Base-by-base conservation (phyloP, 2,797 vertebrate species). In the Falco cherrug region DNA sequence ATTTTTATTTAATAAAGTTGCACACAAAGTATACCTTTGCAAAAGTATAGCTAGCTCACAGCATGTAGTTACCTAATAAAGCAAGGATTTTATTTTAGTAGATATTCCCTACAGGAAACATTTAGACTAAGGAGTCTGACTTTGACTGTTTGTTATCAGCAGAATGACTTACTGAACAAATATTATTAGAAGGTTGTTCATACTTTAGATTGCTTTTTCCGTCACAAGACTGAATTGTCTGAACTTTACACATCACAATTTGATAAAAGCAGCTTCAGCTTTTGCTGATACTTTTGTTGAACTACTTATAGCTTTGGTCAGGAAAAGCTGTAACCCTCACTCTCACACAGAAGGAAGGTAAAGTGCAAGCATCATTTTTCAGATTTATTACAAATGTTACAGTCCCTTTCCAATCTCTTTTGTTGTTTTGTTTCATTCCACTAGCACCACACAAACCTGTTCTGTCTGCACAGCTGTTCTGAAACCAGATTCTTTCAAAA, bases 91-190 rank as follows among this genome's bases (percentile, higher is more conserved):
- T 74, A 83, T 83, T 87, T 82, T 68, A 77, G 56, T 71, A 86
- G 47, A 22, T 39, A 93, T 91, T 95, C 68, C 39, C 50, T 76
- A 35, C 51, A 73, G 85, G 86, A 96, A 97, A 84, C 39, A 53
- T 86, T 95, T 45, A 59, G 57, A 87, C 78, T 29, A 92, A 93
- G 56, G 51, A 97, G 89, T 71, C 79, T 97, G 91, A 92, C 84
- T 96, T 93, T 74, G 87, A 93, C 31, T 95, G 67, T 85, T 97
- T 90, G 63, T 84, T 98, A 97, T 98, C 97, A 94, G 89, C 12
- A 79, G 29, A 97, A 95, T 97, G 97, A 97, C 94, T 98, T 97
- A 95, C 80, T 97, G 96, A 98, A 94, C 87, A 98, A 98, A 98
- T 94, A 97, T 89, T 97, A 97, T 95, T 94, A 97, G 95, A 97